Evolutionary conservation across 1,140 invertebrate species (phyloP).

Genomic region (Cecropterus lyciades): DNA sequence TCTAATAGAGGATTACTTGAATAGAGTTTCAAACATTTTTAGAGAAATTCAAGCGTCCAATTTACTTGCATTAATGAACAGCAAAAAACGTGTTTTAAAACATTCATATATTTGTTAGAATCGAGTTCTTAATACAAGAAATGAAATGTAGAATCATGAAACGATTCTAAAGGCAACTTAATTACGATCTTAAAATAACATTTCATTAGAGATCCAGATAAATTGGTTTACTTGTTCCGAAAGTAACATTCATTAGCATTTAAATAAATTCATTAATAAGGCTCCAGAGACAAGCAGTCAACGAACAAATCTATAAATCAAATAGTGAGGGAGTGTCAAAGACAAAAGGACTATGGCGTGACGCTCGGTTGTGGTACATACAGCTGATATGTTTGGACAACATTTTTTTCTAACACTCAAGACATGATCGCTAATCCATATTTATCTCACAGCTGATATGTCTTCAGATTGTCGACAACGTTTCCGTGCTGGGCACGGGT

Average conservation of each 20-base stretch:
- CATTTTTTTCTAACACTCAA: conserved; percentile 1
- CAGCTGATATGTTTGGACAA: conserved; percentile 33
- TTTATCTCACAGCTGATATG: too few species aligned
- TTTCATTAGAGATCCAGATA: conserved; percentile 72
- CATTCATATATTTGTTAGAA: too few species aligned
- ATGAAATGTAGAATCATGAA: background rate
- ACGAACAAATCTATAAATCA: conserved; percentile 81
- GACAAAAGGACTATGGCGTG: conserved; percentile 73
- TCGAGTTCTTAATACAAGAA: background rate
- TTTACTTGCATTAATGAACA: too few species aligned
- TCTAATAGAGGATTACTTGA: too few species aligned
- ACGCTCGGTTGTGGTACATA: conserved; percentile 48
- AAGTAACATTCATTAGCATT: conserved; percentile 82
- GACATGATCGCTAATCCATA: too few species aligned
- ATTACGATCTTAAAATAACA: conserved; percentile 67
- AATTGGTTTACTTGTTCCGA: conserved; percentile 80
- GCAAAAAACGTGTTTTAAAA: too few species aligned
- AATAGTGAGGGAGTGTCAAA: conserved; percentile 80
- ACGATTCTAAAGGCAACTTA: conserved; percentile 47
- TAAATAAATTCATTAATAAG: conserved; percentile 84
- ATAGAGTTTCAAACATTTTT: too few species aligned
- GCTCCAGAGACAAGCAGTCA: conserved; percentile 74
- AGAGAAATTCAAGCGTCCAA: too few species aligned
- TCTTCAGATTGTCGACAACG: too few species aligned
- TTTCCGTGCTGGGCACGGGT: too few species aligned